These are phyloP conservation scores for Anthopleura xanthogrammica DNA, from an alignment of 92 coral and sea anemone genomes.

Conservation along the genomic window DNA sequence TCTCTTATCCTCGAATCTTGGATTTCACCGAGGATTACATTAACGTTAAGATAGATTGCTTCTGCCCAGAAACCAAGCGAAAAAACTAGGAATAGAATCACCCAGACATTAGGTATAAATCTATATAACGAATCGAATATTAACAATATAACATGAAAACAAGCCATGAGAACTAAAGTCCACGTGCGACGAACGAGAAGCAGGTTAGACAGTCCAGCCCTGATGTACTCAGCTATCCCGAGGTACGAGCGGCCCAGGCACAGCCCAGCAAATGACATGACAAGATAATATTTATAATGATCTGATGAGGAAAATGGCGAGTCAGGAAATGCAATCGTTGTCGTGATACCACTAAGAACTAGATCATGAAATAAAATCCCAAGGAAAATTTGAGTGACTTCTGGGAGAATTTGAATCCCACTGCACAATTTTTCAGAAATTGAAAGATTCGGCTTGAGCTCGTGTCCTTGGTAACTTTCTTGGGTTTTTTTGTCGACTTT, in stretches of 20 bases:
- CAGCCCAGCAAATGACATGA: slow-evolving; percentile 19
- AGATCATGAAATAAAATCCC: slow-evolving; percentile 10
- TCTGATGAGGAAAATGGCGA: slow-evolving; percentile 15
- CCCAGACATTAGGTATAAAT: slow-evolving; percentile 24
- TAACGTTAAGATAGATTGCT: neutral
- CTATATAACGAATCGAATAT: slow-evolving; percentile 15
- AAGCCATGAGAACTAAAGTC: neutral
- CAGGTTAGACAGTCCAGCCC: slow-evolving; percentile 19
- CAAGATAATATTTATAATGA: slow-evolving; percentile 16
- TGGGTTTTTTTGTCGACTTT: neutral
- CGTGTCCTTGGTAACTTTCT: too few relatives aligned
- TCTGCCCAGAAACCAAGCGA: neutral
- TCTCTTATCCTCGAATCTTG: too few relatives aligned
- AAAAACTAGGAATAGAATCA: neutral
- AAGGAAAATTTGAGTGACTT: neutral
- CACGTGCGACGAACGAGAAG: slow-evolving; percentile 1
- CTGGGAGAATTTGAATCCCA: neutral
- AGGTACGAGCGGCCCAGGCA: slow-evolving; percentile 7
- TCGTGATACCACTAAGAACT: slow-evolving; percentile 10
- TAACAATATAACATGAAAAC: slow-evolving; percentile 1
- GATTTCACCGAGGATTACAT: too few relatives aligned
- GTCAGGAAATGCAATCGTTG: slow-evolving; percentile 6
- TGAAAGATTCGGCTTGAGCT: neutral
- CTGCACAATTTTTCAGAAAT: slow-evolving; percentile 7
- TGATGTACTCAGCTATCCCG: neutral